Evolutionary conservation across 2,113 vertebrate species (phyloP), one percentile per base, ranked within the genome.

Genomic region (Platanista minor): DNA sequence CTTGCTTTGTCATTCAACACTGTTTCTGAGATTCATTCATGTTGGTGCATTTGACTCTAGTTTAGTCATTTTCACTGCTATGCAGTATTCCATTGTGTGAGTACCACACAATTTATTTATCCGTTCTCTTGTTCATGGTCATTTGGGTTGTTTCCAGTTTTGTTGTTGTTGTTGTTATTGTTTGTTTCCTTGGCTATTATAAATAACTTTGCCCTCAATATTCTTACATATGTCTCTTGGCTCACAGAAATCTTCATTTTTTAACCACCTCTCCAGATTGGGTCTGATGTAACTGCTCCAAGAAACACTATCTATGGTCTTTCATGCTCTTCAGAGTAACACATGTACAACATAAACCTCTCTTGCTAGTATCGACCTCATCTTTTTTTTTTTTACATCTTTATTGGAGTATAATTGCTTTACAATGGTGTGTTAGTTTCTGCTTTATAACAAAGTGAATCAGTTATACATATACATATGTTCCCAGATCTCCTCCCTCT

Each of bases 361-460:
- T 90, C 85, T 96, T 87, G 39, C 46, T 81, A 87, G 23, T 92
- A 78, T n/a, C 86, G 74, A 95, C 27, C 89, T 83, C 72, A 84
- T 83, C 14, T 86, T 72, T n/a, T n/a, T n/a, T n/a, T n/a, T n/a
- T n/a, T n/a, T n/a, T n/a, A n/a, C n/a, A n/a, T n/a, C n/a, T n/a
- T n/a, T n/a, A n/a, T n/a, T n/a, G n/a, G n/a, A n/a, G n/a, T n/a
- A n/a, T n/a, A n/a, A n/a, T n/a, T n/a, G n/a, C n/a, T n/a, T n/a
- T n/a, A n/a, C n/a, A n/a, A n/a, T n/a, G n/a, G n/a, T n/a, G n/a
- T n/a, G n/a, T n/a, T n/a, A n/a, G n/a, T n/a, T n/a, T n/a, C n/a
- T n/a, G n/a, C n/a, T n/a, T n/a, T n/a, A n/a, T n/a, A n/a, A n/a
- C n/a, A n/a, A n/a, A n/a, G n/a, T n/a, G n/a, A n/a, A n/a, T n/a